Base-by-base conservation (phyloP, 2,888 invertebrate species). In the Oligia fasciuncula region DNA sequence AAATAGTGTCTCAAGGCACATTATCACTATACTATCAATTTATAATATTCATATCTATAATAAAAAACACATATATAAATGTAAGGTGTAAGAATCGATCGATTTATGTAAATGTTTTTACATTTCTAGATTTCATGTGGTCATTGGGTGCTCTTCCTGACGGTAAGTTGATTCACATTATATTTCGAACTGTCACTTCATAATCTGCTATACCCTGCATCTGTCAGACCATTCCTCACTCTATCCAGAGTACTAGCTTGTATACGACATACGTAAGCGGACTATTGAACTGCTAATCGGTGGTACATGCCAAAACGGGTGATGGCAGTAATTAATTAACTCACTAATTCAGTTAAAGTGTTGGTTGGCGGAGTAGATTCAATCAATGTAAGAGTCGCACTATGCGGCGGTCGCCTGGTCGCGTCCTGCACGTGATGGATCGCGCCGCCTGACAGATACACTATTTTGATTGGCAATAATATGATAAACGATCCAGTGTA, bases 121-220 rank as follows among this genome's bases (percentile, higher is more conserved):
- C 97, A 97, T 97, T 97, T 98, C 97, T 98, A 99, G 99, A 99
- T 98, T 99, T 99, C 98, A 99, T 99, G 99, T 99, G 99, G 99
- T 99, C 99, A 97, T 98, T 99, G 98, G 99, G 99, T 98, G 98
- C 99, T 97, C 98, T 99, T 97, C 99, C 99, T 97, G 99, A 99
- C 98, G 99, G 99, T 99, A 97, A 98, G 98, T 98, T 94, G 81
- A 91, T 92, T 93, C 91, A 93, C 91, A 93, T 94, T 94, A 94
- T 93, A 94, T 94, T 93, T 90, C 91, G 87, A 90, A 93, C 93
- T 93, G 92, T 94, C 94, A 94, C 93, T 90, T 91, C 91, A 94
- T 90, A 91, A 29, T 91, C 86, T 91, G 88, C 90, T 91, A 89
- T 88, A 87, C 79, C 91, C 92, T 90, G 92, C 94, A 95, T 95